Percentiles rank a stretch among this genome's conserved stretches.
Conservation (phyloP, 35 echinoderm and acorn worm species). For the Apostichopus japonicus region DNA sequence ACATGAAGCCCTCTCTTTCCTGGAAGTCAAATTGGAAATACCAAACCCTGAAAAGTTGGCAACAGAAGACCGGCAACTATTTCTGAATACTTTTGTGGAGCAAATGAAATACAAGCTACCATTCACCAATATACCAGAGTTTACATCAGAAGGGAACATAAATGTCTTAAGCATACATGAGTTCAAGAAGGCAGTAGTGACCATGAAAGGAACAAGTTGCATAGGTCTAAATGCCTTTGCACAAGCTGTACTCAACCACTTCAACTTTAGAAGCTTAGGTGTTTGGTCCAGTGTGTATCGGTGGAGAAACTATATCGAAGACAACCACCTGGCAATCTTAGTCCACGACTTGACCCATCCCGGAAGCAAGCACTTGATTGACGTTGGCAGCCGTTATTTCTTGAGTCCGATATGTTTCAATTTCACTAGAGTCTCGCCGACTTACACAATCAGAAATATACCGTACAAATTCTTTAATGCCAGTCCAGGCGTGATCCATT, state of each 20-base stretch:
- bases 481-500: background rate
- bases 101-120: slow-evolving; percentile 1
- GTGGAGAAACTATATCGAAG: background rate
- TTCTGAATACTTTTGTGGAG: background rate
- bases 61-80: background rate
- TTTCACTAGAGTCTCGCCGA: background rate
- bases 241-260: background rate
- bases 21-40: background rate
- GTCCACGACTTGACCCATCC: background rate
- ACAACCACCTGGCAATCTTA: background rate
- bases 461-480: slow-evolving; percentile 29
- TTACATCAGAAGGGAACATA: background rate
- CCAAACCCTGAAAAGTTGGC: background rate
- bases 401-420: background rate
- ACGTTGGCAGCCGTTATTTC: slow-evolving; percentile 6
- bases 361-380: background rate
- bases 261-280: background rate
- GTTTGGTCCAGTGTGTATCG: background rate
- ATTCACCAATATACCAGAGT: background rate
- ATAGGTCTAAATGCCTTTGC: background rate
- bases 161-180: too few relatives aligned
- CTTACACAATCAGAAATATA: background rate
- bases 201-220: background rate
- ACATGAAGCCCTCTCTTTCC: background rate
- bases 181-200: background rate